Evolutionary conservation across 1,140 invertebrate genomes (phyloP), one percentile per base, ranked within the genome.

Genomic region (Brevipalpus yothersi): DNA sequence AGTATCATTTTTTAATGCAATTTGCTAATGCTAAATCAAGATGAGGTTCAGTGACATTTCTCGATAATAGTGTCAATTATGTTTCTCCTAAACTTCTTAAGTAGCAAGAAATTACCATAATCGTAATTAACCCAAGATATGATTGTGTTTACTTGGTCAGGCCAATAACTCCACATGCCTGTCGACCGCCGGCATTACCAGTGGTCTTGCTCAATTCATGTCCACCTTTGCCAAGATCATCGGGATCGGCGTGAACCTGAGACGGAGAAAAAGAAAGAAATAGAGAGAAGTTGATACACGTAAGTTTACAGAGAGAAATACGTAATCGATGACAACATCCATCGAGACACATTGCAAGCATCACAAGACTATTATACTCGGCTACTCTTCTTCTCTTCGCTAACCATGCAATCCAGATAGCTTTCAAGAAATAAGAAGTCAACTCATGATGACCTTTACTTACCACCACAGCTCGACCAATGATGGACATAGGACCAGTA

Each of bases 101-200:
- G 31, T 3, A 5, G 31, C 31, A 31, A 31, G 5, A 31, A 31
- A 31, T 31, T 31, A 31, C 31, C 31, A 31, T 2, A 31, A 31
- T 31, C 31, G 31, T 31, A 31, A 31, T 31, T 5, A 31, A 31
- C 2, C 31, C 31, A 31, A 31, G n/a, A 40, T 9, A 17, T 41
- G 23, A 31, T 13, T 1, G 4, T 13, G 15, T 55, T 39, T 42
- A 57, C 9, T 64, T 67, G 31, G 65, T 54, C 41, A 92, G 76
- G 43, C 90, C 94, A 74, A 98, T 93, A n/a, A 98, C 86, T 60
- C 93, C 93, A 71, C 94, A 98, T 21, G 89, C 92, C 62, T 92
- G 75, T 65, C 94, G 80, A 58, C 81, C 89, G 5, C 94, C 94
- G 64, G 94, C 92, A 75, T 98, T 97, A 41, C 94, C 94, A 56